Percentiles rank a stretch among this genome's conserved stretches.
phyloP scores from a whole-genome alignment of 1,140 invertebrate genomes.

The Ctenoplectra terminalis region DNA sequence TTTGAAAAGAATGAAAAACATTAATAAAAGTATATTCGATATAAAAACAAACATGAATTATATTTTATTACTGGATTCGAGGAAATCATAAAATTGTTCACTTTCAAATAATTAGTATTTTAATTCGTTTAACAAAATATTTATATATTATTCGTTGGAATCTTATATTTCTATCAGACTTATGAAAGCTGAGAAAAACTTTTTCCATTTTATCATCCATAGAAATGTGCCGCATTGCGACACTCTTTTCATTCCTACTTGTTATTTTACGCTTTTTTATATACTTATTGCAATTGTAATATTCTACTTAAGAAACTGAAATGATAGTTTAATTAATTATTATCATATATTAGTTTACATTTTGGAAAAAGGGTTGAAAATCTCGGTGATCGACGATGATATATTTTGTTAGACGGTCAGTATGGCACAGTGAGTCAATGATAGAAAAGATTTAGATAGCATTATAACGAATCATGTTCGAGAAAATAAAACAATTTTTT shows the following conservation, averaged over 20 bases:
- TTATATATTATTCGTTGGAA: neutral
- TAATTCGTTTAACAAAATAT: neutral
- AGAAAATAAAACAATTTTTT: neutral
- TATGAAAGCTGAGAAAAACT: neutral
- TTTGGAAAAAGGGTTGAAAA: neutral
- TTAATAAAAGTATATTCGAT: neutral
- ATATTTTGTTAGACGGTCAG: neutral
- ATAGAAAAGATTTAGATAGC: neutral
- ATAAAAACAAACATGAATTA: neutral
- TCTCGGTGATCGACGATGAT: neutral
- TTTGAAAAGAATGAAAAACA: no score
- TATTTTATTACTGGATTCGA: no score
- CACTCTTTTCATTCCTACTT: neutral
- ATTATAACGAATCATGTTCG: no score
- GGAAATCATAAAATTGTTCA: no score
- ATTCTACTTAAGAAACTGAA: neutral
- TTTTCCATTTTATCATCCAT: neutral
- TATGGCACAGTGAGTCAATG: neutral
- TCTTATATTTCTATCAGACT: neutral
- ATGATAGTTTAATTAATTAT: neutral
- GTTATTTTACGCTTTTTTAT: neutral
- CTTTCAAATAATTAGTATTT: neutral
- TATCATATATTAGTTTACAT: no score
- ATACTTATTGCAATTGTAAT: neutral
- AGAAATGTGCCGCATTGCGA: slow-evolving; percentile 1